Percentiles rank a stretch among this genome's conserved stretches.
Evolutionary conservation across 2,113 vertebrate genomes (phyloP).

Genomic region (human (Homo sapiens)): GRCh38 chr7:94802501-94803000

Average conservation of each 20-base stretch:
- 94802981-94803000: not conserved
- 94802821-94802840: not conserved
- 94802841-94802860: not conserved
- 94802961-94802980: not conserved
- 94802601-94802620: not conserved
- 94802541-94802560: not conserved
- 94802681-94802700: not conserved
- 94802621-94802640: not conserved
- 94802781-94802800: not conserved
- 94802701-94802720: not conserved
- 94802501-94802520: too few relatives aligned
- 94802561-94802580: not conserved
- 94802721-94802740: not conserved
- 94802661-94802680: not conserved
- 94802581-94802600: not conserved
- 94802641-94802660: not conserved
- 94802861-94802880: not conserved
- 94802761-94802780: not conserved
- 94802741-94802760: not conserved
- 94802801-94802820: not conserved
- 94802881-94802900: not conserved
- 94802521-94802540: not conserved
- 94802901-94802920: too few relatives aligned
- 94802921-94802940: not conserved
- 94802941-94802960: not conserved